Percentiles rank a stretch among this genome's conserved stretches.
Conservation (phyloP, 2,113 vertebrate species). For the Hemiscyllium ocellatum region DNA sequence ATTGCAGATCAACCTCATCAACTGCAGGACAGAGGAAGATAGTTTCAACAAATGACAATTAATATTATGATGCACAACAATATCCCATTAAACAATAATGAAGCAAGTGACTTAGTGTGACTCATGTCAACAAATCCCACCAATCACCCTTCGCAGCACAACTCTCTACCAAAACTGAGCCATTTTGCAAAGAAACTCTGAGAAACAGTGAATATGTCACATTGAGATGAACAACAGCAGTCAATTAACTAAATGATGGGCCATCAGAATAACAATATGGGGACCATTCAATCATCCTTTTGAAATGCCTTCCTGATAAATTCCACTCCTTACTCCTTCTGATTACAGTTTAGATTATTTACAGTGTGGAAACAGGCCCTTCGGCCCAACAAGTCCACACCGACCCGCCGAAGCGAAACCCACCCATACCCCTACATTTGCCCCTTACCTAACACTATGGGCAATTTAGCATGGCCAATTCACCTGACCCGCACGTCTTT, state of each 20-base stretch:
- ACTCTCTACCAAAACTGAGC: not conserved
- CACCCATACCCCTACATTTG: too few species aligned
- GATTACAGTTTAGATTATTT: too few species aligned
- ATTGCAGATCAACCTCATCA: not conserved
- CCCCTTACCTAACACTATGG: too few species aligned
- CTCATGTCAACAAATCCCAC: not conserved
- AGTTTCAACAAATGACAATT: not conserved
- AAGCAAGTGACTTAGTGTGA: not conserved
- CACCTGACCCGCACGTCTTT: too few species aligned
- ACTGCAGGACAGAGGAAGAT: not conserved
- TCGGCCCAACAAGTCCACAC: too few species aligned
- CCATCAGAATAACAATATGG: not conserved
- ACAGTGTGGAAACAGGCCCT: too few species aligned
- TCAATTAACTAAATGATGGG: not conserved
- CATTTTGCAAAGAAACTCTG: not conserved
- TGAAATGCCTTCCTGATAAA: not conserved
- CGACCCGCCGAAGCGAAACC: too few species aligned
- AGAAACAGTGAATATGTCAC: not conserved
- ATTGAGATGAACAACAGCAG: not conserved
- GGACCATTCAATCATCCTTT: not conserved
- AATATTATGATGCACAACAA: not conserved
- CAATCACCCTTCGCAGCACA: not conserved
- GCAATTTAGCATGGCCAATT: too few species aligned
- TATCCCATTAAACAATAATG: not conserved
- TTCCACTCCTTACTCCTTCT: not conserved